Percentiles rank a stretch among this genome's conserved stretches.
phyloP scores from a whole-genome alignment of 1,140 invertebrate genomes.

The Prorops nasuta region DNA sequence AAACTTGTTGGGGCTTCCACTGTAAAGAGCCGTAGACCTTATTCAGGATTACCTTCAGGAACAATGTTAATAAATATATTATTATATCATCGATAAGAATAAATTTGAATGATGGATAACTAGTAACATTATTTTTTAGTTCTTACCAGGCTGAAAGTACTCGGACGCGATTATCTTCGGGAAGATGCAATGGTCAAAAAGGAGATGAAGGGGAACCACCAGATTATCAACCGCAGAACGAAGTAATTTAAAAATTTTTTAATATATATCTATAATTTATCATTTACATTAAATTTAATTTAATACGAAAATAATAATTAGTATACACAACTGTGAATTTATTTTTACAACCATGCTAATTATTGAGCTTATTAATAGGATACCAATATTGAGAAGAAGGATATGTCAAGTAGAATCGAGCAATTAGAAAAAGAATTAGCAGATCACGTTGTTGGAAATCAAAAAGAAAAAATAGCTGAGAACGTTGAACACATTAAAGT shows the following conservation, averaged over 20 bases:
- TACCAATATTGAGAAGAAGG: slow-evolving; percentile 39
- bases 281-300: slow-evolving; percentile 6
- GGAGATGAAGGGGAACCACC: slow-evolving; percentile 29
- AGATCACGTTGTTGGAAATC: slow-evolving; percentile 21
- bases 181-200: too few relatives aligned
- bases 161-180: too few relatives aligned
- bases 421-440: slow-evolving; percentile 43
- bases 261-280: slow-evolving; percentile 2
- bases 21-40: slow-evolving; percentile 27
- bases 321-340: slow-evolving; percentile 1
- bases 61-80: slow-evolving; percentile 37
- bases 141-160: too few relatives aligned
- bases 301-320: slow-evolving; percentile 4
- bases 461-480: slow-evolving; percentile 44
- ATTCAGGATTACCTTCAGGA: slow-evolving; percentile 34
- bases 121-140: too few relatives aligned
- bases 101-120: too few relatives aligned
- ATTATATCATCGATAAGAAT: too few relatives aligned
- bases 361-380: slow-evolving; percentile 32
- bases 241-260: too few relatives aligned
- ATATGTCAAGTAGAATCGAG: slow-evolving; percentile 34
- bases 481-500: slow-evolving; percentile 49
- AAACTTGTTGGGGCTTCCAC: slow-evolving; percentile 39
- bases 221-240: slow-evolving; percentile 34
- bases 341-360: slow-evolving; percentile 3